Evolutionary conservation across 2,888 invertebrate genomes (phyloP).

Genomic region (Noctua fimbriata): DNA sequence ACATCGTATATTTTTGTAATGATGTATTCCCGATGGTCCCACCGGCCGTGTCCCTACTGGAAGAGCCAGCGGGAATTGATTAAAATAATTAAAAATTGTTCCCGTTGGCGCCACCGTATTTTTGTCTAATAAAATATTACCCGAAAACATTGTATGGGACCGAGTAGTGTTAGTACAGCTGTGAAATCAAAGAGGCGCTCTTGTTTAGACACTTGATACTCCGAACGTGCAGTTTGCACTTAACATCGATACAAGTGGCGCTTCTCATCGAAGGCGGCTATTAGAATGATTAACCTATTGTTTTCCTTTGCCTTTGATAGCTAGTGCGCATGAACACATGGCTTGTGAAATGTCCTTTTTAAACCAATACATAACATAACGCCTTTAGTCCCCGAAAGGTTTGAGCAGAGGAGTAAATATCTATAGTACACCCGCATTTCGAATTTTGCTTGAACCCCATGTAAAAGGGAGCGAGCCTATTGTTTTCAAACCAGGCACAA

Average conservation of each 20-base stretch:
- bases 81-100: no score
- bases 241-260: slow-evolving; percentile 52
- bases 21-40: no score
- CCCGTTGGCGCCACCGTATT: no score
- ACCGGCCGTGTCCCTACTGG: no score
- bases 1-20: neutral
- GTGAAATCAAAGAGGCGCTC: slow-evolving; percentile 22
- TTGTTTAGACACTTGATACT: slow-evolving; percentile 55
- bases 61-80: no score
- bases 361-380: neutral
- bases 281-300: slow-evolving; percentile 22
- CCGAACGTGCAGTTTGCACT: slow-evolving; percentile 37
- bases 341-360: neutral
- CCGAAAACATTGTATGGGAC: no score
- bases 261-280: slow-evolving; percentile 34
- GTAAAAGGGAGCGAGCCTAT: neutral
- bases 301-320: slow-evolving; percentile 3
- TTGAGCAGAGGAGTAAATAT: neutral
- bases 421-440: neutral
- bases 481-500: neutral
- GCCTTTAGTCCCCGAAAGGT: neutral
- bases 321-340: neutral
- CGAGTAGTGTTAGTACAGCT: no score
- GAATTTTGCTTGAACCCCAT: neutral
- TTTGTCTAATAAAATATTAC: no score